These are phyloP conservation scores for Alethe diademata DNA, from an alignment of 2,113 vertebrate genomes.

Conservation along the genomic window DNA sequence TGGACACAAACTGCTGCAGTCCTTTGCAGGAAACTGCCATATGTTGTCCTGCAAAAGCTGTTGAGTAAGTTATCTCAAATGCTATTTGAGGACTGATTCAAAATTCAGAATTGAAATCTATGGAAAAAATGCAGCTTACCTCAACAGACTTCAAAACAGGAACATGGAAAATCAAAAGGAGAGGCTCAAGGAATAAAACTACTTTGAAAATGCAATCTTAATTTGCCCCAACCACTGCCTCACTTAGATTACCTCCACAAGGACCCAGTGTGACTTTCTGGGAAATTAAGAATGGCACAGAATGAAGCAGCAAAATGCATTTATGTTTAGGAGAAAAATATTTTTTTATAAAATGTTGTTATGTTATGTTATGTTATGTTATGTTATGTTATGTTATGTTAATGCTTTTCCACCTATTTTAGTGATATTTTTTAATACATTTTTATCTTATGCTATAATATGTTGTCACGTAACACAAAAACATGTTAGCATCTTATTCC, in stretches of 20 bases:
- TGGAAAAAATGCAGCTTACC: neutral
- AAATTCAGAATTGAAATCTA: neutral
- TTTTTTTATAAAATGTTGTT: neutral
- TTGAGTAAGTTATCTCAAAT: neutral
- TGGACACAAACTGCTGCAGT: neutral
- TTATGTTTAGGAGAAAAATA: neutral
- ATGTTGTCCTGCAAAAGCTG: neutral
- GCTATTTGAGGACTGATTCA: neutral
- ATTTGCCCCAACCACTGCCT: neutral
- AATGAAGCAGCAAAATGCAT: neutral
- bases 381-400: neutral
- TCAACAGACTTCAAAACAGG: neutral
- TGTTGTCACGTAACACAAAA: neutral
- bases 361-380: neutral
- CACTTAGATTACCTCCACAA: neutral
- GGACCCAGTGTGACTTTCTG: neutral
- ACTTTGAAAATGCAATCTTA: neutral
- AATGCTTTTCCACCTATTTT: constrained; percentile 2
- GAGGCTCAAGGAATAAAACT: neutral
- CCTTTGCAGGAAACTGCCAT: neutral
- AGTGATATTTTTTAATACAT: neutral
- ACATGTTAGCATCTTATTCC: neutral
- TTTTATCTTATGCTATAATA: neutral
- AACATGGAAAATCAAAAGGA: neutral
- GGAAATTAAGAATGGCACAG: neutral